These are phyloP conservation scores for Drosophila lacertosa DNA, from an alignment of 1,140 invertebrate species.

Conservation along the genomic window DNA sequence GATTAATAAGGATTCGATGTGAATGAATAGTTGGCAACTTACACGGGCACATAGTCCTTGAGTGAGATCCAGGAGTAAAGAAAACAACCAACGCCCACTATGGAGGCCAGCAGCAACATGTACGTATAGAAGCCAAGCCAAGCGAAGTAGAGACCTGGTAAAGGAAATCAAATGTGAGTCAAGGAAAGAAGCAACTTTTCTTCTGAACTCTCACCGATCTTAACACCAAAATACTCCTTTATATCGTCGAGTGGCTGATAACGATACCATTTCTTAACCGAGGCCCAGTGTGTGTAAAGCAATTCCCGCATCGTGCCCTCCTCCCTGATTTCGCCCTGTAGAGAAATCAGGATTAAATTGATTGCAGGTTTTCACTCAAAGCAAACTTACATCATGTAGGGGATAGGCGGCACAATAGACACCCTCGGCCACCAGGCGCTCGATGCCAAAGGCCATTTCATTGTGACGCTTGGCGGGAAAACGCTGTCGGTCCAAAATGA, in stretches of 20 bases:
- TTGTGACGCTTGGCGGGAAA: constrained; percentile 88
- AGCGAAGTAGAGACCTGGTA: constrained; percentile 92
- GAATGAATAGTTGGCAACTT: constrained; percentile 30
- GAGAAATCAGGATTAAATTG: constrained; percentile 28
- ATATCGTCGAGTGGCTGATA: constrained; percentile 95
- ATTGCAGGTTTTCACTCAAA: background rate
- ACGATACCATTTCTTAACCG: constrained; percentile 91
- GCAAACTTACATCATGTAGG: constrained; percentile 91
- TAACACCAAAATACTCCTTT: constrained; percentile 96
- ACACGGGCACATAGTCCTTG: constrained; percentile 90
- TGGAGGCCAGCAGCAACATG: constrained; percentile 94
- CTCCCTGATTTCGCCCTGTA: constrained; percentile 89
- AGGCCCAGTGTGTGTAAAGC: constrained; percentile 94
- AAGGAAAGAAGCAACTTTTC: no score
- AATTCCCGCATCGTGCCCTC: constrained; percentile 90
- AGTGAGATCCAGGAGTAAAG: constrained; percentile 91
- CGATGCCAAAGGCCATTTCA: constrained; percentile 93
- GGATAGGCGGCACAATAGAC: constrained; percentile 94
- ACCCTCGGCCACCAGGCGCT: constrained; percentile 90
- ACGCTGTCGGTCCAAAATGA: constrained; percentile 94
- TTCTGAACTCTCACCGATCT: constrained; percentile 87
- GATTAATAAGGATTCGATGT: background rate
- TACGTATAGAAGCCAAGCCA: constrained; percentile 99
- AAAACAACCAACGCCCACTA: constrained; percentile 93
- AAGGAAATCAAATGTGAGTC: background rate